Percentiles rank a stretch among this genome's conserved stretches.
Evolutionary conservation across 1,140 invertebrate species (phyloP).

Genomic region (Myzus persicae): DNA sequence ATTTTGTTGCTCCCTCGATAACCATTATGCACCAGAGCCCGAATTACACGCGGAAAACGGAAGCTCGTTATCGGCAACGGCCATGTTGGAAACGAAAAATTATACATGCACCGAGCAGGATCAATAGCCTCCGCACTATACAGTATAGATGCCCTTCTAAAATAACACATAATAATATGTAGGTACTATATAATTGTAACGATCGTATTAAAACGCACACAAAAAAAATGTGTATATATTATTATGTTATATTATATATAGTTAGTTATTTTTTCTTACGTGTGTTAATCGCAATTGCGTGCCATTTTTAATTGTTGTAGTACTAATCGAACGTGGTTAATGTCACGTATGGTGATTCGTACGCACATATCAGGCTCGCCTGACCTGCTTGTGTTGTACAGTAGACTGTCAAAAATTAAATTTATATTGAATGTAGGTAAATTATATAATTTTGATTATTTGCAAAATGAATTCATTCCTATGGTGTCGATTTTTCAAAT

Average conservation of each 20-base stretch:
- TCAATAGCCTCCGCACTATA: conserved; percentile 16
- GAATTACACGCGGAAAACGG: conserved; percentile 50
- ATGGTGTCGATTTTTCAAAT: background rate
- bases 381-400: background rate
- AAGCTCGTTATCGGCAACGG: conserved; percentile 46
- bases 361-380: background rate
- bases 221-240: background rate
- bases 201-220: background rate
- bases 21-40: background rate
- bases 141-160: background rate
- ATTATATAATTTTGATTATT: conserved; percentile 19
- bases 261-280: conserved; percentile 35
- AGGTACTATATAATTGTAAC: conserved; percentile 19
- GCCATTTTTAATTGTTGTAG: conserved; percentile 28
- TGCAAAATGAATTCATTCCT: background rate
- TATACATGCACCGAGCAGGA: conserved; percentile 42
- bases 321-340: conserved; percentile 43
- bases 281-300: conserved; percentile 50
- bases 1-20: conserved; percentile 41
- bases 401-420: conserved; percentile 5
- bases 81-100: conserved; percentile 27
- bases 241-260: background rate
- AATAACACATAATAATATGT: background rate
- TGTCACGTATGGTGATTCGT: conserved; percentile 37
- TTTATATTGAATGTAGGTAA: background rate